A percentile compares a stretch with the other conserved stretches of the same genome.
Evolutionary conservation across 2,888 invertebrate species (phyloP).

Genomic region (Phania funesta): DNA sequence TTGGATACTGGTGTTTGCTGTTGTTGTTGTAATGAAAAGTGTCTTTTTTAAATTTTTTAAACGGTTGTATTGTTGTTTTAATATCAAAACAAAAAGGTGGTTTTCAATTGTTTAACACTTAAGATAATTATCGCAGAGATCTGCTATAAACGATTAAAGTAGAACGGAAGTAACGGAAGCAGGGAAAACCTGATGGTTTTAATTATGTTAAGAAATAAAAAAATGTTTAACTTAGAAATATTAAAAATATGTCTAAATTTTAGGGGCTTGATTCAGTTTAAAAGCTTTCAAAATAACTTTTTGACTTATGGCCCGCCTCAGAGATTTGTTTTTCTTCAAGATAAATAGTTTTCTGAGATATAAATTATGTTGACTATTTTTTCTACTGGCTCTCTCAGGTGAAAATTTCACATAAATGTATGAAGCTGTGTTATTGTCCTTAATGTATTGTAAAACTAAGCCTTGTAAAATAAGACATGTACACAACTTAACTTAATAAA

Average conservation of each 20-base stretch:
- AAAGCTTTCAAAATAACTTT: neutral
- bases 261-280: neutral
- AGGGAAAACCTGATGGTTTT: neutral
- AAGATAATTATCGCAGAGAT: slow-evolving; percentile 62
- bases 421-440: no score
- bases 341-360: no score
- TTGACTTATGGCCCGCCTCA: neutral
- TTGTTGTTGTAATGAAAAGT: slow-evolving; percentile 2
- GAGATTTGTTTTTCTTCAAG: neutral
- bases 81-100: slow-evolving; percentile 43
- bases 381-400: no score
- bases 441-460: no score
- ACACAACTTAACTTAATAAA: no score
- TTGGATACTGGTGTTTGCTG: neutral
- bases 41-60: slow-evolving; percentile 70
- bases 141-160: neutral
- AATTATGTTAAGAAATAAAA: neutral
- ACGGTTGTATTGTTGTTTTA: slow-evolving; percentile 5
- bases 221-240: neutral
- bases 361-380: no score
- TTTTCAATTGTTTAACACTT: slow-evolving; percentile 64
- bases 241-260: neutral
- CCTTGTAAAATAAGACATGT: no score
- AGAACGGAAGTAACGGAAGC: neutral
- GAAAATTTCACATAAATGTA: no score